These are phyloP conservation scores for Antitype chi DNA, from an alignment of 2,888 invertebrate genomes.

Conservation along the genomic window DNA sequence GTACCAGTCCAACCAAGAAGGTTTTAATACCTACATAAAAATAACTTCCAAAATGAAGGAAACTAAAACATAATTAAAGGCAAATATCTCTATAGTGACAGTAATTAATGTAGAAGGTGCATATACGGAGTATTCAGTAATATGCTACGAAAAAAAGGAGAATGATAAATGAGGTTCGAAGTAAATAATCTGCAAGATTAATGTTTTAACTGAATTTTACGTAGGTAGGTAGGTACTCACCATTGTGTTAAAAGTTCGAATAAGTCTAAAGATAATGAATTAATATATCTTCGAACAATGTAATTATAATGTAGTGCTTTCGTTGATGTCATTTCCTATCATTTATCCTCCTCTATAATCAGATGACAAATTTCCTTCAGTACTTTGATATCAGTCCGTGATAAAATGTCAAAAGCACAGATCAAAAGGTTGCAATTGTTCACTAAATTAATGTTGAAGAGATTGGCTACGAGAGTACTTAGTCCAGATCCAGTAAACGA, in stretches of 20 bases:
- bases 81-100: constrained; percentile 21
- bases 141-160: constrained; percentile 4
- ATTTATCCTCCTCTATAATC: neutral
- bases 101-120: constrained; percentile 29
- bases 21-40: neutral
- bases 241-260: constrained; percentile 11
- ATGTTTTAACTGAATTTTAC: constrained; percentile 33
- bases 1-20: neutral
- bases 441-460: neutral
- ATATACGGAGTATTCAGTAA: constrained; percentile 10
- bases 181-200: constrained; percentile 50
- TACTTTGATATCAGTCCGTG: neutral
- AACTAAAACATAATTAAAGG: constrained; percentile 9
- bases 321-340: neutral
- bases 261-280: constrained; percentile 5
- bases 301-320: neutral
- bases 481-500: neutral
- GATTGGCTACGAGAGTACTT: neutral
- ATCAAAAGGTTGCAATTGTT: neutral
- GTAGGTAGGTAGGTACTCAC: neutral
- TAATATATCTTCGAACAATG: neutral
- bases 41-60: neutral
- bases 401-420: too few relatives aligned
- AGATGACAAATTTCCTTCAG: too few relatives aligned
- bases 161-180: constrained; percentile 39